These are phyloP conservation scores for Paramuricea clavata DNA, from an alignment of 92 coral and sea anemone genomes.

Conservation along the genomic window DNA sequence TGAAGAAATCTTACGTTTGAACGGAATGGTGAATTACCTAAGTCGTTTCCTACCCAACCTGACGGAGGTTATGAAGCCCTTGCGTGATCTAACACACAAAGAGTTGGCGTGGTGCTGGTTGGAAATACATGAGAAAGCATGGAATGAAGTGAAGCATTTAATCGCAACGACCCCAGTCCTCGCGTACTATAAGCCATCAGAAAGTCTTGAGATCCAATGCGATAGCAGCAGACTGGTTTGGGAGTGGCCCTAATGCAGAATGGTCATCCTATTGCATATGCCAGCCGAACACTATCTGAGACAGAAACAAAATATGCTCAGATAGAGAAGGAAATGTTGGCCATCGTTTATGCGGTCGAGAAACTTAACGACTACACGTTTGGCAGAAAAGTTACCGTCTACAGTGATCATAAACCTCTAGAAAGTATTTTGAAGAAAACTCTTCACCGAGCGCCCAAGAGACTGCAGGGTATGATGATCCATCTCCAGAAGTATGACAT, in stretches of 20 bases:
- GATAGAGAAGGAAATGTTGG: constrained; percentile 55
- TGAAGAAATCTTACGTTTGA: neutral
- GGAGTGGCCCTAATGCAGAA: constrained; percentile 66
- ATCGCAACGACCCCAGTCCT: constrained; percentile 59
- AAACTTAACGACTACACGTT: constrained; percentile 40
- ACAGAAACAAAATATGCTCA: constrained; percentile 48
- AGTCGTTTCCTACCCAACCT: neutral
- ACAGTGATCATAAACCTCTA: constrained; percentile 29
- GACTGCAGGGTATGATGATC: constrained; percentile 53
- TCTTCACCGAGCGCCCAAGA: constrained; percentile 32
- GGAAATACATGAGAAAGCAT: constrained; percentile 42
- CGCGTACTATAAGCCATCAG: constrained; percentile 56
- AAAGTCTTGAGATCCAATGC: constrained; percentile 62
- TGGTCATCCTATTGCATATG: constrained; percentile 53
- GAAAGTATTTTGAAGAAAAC: constrained; percentile 18
- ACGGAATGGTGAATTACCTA: constrained; percentile 16
- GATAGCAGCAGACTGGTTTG: constrained; percentile 67
- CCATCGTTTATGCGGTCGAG: constrained; percentile 42
- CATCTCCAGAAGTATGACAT: constrained; percentile 61
- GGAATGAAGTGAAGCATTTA: constrained; percentile 38
- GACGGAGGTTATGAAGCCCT: constrained; percentile 54
- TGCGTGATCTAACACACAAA: constrained; percentile 37
- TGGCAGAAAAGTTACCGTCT: constrained; percentile 41
- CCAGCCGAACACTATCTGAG: constrained; percentile 38
- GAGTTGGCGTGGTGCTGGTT: constrained; percentile 18